Evolutionary conservation across 2,888 invertebrate genomes (phyloP).

Genomic region (Ceriagrion tenellum): DNA sequence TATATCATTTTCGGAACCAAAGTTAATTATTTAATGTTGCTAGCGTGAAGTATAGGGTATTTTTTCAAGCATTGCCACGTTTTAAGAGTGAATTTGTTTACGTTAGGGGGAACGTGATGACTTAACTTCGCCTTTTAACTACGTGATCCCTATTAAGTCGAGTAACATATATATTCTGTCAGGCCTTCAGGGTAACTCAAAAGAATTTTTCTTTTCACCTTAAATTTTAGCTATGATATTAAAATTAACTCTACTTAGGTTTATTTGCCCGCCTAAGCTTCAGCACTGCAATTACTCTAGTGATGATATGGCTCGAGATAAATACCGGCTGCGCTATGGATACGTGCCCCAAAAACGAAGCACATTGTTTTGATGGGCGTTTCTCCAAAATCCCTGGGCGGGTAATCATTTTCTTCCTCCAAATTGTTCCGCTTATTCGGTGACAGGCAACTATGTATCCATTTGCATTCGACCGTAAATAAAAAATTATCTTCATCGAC

Average conservation of each 20-base stretch:
- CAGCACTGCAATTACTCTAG: neutral
- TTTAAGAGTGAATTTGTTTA: too few species aligned
- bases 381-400: neutral
- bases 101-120: neutral
- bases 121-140: neutral
- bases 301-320: neutral
- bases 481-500: neutral
- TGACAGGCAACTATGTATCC: neutral
- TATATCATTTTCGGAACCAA: too few species aligned
- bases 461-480: conserved; percentile 42
- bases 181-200: neutral
- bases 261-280: neutral
- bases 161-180: neutral
- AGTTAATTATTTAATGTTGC: too few species aligned
- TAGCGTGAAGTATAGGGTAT: neutral
- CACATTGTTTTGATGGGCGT: conserved; percentile 42
- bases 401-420: conserved; percentile 29
- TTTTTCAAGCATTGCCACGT: neutral
- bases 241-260: neutral
- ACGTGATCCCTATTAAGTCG: neutral
- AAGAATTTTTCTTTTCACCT: neutral
- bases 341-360: neutral
- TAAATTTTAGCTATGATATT: neutral
- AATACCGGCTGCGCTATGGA: neutral
- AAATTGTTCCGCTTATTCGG: conserved; percentile 20